These are phyloP conservation scores for Microtus pennsylvanicus DNA, from an alignment of 2,113 vertebrate genomes.

Conservation along the genomic window DNA sequence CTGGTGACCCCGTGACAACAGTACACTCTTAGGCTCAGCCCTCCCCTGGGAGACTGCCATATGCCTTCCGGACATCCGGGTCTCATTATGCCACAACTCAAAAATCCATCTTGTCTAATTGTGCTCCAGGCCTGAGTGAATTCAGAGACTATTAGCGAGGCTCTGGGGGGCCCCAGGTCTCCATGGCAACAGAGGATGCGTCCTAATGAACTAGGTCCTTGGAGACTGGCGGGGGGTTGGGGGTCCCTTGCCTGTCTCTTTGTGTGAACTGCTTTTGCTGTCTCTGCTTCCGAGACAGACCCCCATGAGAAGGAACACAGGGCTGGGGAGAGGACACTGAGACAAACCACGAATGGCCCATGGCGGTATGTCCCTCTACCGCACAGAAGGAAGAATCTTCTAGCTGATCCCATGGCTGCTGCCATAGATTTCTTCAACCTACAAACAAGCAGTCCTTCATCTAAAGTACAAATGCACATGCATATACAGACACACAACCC, in stretches of 20 bases:
- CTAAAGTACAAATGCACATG: background rate
- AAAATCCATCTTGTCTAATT: constrained; percentile 75
- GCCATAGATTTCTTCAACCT: background rate
- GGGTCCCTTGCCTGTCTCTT: background rate
- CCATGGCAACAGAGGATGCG: constrained; percentile 65
- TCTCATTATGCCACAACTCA: constrained; percentile 60
- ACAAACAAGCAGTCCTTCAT: background rate
- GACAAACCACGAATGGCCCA: background rate
- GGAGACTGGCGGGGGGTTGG: constrained; percentile 24
- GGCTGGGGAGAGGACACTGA: background rate
- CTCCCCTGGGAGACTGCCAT: constrained; percentile 26
- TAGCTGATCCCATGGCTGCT: background rate
- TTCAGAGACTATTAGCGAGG: constrained; percentile 42
- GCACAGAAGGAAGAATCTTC: background rate
- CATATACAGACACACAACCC: background rate
- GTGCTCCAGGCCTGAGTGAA: constrained; percentile 74
- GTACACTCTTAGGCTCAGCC: background rate
- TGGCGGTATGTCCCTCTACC: background rate
- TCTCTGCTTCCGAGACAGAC: background rate
- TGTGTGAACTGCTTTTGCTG: background rate
- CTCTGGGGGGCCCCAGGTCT: constrained; percentile 36
- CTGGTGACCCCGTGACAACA: constrained; percentile 59
- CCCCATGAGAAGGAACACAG: background rate
- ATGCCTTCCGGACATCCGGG: constrained; percentile 69
- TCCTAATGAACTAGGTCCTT: constrained; percentile 71